Evolutionary conservation across 2,797 vertebrate species (phyloP).

Genomic region (Pantherophis alleghaniensis): DNA sequence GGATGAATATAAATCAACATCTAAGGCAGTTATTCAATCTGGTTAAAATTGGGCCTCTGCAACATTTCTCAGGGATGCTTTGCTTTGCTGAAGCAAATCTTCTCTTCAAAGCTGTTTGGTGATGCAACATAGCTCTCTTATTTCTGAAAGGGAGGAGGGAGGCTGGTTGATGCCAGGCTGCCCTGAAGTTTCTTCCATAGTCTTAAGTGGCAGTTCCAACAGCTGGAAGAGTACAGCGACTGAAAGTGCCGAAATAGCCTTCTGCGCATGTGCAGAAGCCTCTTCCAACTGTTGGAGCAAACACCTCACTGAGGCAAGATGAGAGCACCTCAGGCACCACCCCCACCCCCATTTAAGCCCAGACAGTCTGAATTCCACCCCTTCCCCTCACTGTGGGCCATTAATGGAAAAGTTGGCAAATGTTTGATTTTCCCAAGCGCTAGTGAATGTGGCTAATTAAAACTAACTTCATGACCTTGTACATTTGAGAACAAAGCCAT

Average conservation of each 20-base stretch:
- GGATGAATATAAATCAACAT: not conserved
- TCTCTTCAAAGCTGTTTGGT: not conserved
- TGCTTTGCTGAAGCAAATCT: not conserved
- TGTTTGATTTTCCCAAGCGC: constrained; percentile 47
- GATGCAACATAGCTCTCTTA: not conserved
- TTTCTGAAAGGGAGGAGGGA: not conserved
- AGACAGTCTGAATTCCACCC: not conserved
- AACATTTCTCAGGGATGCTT: not conserved
- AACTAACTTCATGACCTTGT: constrained; percentile 39
- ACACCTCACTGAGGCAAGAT: not conserved
- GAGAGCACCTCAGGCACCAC: not conserved
- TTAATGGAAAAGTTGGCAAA: constrained; percentile 53
- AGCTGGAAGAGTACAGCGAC: not conserved
- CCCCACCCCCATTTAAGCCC: not conserved
- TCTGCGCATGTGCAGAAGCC: not conserved
- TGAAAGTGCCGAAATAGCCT: not conserved
- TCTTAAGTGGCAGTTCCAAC: not conserved
- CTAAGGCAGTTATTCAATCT: not conserved
- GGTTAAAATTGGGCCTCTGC: not conserved
- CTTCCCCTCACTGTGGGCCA: constrained; percentile 27
- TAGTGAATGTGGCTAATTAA: not conserved
- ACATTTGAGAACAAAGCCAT: constrained; percentile 30
- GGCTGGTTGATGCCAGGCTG: not conserved
- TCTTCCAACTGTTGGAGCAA: not conserved
- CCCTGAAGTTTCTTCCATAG: not conserved